Evolutionary conservation across 1,140 invertebrate species (phyloP).

Genomic region (Venustaconcha ellipsiformis): DNA sequence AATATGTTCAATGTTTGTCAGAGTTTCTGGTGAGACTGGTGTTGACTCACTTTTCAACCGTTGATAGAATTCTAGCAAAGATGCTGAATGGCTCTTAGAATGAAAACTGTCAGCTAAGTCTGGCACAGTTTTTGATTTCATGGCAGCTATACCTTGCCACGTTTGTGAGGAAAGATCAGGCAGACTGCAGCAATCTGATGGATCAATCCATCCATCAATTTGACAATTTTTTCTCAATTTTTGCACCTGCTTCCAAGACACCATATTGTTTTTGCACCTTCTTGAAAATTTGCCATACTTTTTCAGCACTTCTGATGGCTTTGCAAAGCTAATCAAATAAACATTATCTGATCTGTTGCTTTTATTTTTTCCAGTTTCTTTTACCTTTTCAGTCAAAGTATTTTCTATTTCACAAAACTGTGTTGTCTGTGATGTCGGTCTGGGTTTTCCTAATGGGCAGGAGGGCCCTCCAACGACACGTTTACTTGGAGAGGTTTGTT

Average conservation of each 20-base stretch:
- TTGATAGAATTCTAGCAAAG: constrained; percentile 61
- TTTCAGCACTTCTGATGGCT: constrained; percentile 24
- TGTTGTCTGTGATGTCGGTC: no score
- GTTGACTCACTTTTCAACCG: constrained; percentile 52
- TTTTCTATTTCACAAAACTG: no score
- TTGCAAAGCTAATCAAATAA: constrained; percentile 27
- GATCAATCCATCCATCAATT: constrained; percentile 30
- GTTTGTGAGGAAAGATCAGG: constrained; percentile 50
- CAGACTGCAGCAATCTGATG: constrained; percentile 48
- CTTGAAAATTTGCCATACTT: constrained; percentile 21
- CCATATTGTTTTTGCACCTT: constrained; percentile 29
- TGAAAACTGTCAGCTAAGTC: constrained; percentile 57
- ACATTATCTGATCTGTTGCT: constrained; percentile 16
- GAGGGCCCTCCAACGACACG: no score
- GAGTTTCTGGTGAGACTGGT: constrained; percentile 58
- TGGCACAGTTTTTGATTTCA: constrained; percentile 34
- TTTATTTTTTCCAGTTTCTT: neutral
- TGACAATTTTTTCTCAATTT: constrained; percentile 49
- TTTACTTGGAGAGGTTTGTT: no score
- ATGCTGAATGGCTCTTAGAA: constrained; percentile 57
- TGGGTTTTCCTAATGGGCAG: no score
- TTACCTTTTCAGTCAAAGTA: neutral
- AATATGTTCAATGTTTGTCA: constrained; percentile 58
- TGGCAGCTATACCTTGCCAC: constrained; percentile 44
- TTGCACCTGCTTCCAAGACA: constrained; percentile 54